Conservation (phyloP, 2,797 vertebrate species). For the Loriculus beryllinus region DNA sequence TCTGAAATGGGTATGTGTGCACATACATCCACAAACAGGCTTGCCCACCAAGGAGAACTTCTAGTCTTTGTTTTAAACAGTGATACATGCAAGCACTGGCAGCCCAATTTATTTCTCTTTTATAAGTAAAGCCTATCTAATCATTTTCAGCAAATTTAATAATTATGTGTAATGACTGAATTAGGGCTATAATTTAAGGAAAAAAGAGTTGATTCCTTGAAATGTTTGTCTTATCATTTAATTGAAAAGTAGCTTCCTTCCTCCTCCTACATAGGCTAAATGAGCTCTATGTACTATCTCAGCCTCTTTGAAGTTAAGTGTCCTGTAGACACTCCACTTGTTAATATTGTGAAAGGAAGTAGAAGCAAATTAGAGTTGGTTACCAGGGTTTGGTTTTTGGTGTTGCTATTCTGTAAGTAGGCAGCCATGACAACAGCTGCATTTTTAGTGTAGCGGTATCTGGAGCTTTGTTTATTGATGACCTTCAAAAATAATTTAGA, state of each 20-base stretch:
- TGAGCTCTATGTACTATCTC: background rate
- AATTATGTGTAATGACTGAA: constrained; percentile 75
- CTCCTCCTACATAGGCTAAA: constrained; percentile 2
- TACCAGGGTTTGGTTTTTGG: background rate
- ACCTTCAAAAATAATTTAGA: background rate
- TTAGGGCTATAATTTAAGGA: constrained; percentile 69
- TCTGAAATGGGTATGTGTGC: background rate
- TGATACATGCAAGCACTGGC: background rate
- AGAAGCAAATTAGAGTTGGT: background rate
- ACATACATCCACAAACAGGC: background rate
- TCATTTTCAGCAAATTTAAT: constrained; percentile 71
- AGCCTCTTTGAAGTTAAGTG: background rate
- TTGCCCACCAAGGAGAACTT: background rate
- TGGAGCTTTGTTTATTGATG: background rate
- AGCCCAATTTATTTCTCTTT: constrained; percentile 61
- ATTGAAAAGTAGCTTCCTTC: constrained; percentile 63
- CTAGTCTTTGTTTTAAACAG: background rate
- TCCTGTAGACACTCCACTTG: background rate
- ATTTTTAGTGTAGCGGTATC: background rate
- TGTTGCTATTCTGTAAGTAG: background rate
- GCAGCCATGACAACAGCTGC: background rate
- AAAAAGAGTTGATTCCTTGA: constrained; percentile 62
- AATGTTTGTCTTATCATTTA: constrained; percentile 76
- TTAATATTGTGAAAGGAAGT: background rate
- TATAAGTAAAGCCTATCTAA: constrained; percentile 72